Base-by-base conservation (phyloP, 2,113 vertebrate species). In the Mystacornis crossleyi region DNA sequence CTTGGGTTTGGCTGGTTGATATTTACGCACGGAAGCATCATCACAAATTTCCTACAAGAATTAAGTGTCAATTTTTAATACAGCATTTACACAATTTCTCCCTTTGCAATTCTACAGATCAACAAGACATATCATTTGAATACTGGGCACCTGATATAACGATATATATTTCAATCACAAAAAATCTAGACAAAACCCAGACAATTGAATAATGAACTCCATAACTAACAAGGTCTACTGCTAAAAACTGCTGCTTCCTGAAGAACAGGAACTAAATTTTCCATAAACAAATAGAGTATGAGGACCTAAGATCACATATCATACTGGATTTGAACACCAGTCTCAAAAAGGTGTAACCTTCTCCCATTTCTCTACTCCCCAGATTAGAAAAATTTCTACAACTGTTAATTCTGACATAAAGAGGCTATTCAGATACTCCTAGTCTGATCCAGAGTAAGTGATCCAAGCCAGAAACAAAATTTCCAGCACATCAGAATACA, bases 1-100 rank as follows among this genome's bases (percentile, higher is more conserved):
- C 83, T 95, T 98, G 60, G 96, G 98, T 74, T 96, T 98, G 64
- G 67, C 5, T 71, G 66, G 40, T 19, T 45, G 90, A 42, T 70
- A 82, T 57, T 84, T 75, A 64, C 1, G 23, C n/a, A 65, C 17
- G 6, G 81, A 86, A 71, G 58, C 67, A 70, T 91, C 84, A 16
- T 72, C 65, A 2, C 62, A 48, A 60, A 57, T n/a, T 88, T 85
- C 97, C 98, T 98, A 80, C n/a, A 93, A 83, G 45, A 82, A 92
- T 64, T 16, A 74, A 53, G 23, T 40, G 26, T 48, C 48, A 66
- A 10, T 64, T 87, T 94, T 93, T 65, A 94, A 70, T 23, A 40
- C 2, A 42, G 0, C 8, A 34, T 5, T 78, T 42, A 90, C 3
- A 47, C 33, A 28, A 26, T 14, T 34, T 38, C 34, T 51, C 38